Evolutionary conservation across 2,888 invertebrate genomes (phyloP), one percentile per base, ranked within the genome.

Genomic region (Trissolcus japonicus): DNA sequence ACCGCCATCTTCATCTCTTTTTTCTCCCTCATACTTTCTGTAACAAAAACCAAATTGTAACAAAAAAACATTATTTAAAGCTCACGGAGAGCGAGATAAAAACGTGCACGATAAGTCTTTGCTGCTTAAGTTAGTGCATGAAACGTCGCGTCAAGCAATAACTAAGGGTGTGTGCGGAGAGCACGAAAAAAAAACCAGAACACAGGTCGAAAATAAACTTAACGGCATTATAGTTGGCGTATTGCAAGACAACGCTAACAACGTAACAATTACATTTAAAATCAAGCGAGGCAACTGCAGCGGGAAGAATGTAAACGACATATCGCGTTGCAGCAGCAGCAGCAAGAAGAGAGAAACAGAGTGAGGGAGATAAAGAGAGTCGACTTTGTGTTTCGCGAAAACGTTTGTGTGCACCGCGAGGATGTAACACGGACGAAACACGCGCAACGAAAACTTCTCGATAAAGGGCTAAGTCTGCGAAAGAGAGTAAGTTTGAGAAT

Each of bases 401-500:
- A 29, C 25, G 25, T 25, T 25, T 25, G 25, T 29, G 35, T 35
- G 11, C 11, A 40, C 14, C 46, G 46, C n/a, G 46, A 46, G 62
- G 59, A 68, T 54, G 35, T 62, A 69, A 50, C 71, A 57, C 51
- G 4, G 54, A 35, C 55, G 41, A 21, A 61, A 69, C 56, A 61
- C 56, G 51, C 69, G 56, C 68, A 48, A 17, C 19, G 65, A 61
- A 73, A 74, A 62, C 43, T 67, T 53, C 40, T 57, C 35, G 67
- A 68, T 75, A 75, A 73, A 67, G 61, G 61, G 35, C 35, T 62
- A 67, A 67, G 67, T 62, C 67, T 40, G 61, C 62, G 62, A 53
- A 56, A 56, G 66, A 59, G 67, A 62, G 67, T 68, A 57, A 68
- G 62, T 67, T 63, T 59, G 41, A 53, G 53, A 62, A 57, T 63